A percentile compares a stretch with the other conserved stretches of the same genome.
Conservation (phyloP, 2,888 invertebrate species). For the Muscina levida region DNA sequence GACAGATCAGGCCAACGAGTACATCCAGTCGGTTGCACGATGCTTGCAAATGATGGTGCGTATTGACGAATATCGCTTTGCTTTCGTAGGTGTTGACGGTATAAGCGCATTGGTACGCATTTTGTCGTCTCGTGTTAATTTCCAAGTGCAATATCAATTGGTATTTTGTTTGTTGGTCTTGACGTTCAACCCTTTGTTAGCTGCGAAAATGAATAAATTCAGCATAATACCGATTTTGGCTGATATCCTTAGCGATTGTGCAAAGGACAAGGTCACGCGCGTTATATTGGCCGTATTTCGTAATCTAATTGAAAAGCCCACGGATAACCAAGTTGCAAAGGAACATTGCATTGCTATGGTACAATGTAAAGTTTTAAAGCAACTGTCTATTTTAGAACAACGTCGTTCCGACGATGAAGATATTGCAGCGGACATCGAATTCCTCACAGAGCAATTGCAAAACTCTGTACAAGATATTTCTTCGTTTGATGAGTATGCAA, state of each 20-base stretch:
- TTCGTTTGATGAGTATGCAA: conserved; percentile 99
- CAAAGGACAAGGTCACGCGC: conserved; percentile 96
- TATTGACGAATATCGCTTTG: conserved; percentile 96
- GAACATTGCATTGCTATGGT: conserved; percentile 99
- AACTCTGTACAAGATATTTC: conserved; percentile 97
- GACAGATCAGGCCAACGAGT: conserved; percentile 99
- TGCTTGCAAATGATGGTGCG: conserved; percentile 99
- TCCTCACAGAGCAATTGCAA: conserved; percentile 94
- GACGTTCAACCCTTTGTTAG: conserved; percentile 96
- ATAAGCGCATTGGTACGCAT: conserved; percentile 95
- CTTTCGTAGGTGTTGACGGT: conserved; percentile 97
- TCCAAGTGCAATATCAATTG: conserved; percentile 98
- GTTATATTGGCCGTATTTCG: conserved; percentile 98
- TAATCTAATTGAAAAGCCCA: conserved; percentile 97
- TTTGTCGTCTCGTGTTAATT: conserved; percentile 95
- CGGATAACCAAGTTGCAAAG: conserved; percentile 93
- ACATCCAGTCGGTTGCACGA: conserved; percentile 98
- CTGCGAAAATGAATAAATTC: no score
- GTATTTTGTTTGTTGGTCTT: conserved; percentile 99
- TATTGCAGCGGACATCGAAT: conserved; percentile 96
- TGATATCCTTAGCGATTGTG: conserved; percentile 98
- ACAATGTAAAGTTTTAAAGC: conserved; percentile 97
- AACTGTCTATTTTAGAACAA: conserved; percentile 97
- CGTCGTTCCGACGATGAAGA: conserved; percentile 99
- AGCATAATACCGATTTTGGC: conserved; percentile 98